Conservation (phyloP, 2,797 vertebrate genomes). For the Sylvilagus floridanus region DNA sequence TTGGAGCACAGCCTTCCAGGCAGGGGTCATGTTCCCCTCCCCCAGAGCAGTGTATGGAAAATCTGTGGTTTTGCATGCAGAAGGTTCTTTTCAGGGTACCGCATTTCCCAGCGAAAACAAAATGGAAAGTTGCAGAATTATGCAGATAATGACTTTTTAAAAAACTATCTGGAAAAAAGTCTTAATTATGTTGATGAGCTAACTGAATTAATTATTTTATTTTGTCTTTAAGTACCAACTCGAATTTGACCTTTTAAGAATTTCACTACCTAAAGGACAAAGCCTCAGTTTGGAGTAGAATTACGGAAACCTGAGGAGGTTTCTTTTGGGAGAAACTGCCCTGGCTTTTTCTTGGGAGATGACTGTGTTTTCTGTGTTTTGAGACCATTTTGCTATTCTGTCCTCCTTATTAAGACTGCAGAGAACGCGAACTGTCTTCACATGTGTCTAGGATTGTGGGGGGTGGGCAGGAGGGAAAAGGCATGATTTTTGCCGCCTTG, state of each 20-base stretch:
- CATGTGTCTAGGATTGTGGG: slow-evolving; percentile 21
- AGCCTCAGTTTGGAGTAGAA: neutral
- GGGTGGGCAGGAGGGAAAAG: neutral
- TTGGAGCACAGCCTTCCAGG: slow-evolving; percentile 60
- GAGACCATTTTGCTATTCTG: neutral
- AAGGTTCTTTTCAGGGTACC: slow-evolving; percentile 63
- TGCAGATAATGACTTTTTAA: slow-evolving; percentile 45
- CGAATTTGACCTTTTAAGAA: slow-evolving; percentile 52
- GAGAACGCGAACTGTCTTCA: neutral
- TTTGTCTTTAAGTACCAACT: slow-evolving; percentile 65
- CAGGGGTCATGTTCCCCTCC: slow-evolving; percentile 31
- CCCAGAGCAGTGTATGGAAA: slow-evolving; percentile 57
- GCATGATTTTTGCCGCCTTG: neutral
- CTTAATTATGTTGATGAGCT: slow-evolving; percentile 55
- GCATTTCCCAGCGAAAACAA: slow-evolving; percentile 61
- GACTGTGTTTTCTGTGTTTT: neutral
- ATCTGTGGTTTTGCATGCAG: slow-evolving; percentile 69
- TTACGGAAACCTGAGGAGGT: neutral
- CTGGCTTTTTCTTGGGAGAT: neutral
- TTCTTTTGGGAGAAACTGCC: neutral
- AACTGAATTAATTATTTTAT: slow-evolving; percentile 64
- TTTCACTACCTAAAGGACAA: slow-evolving; percentile 47
- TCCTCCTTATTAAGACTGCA: slow-evolving; percentile 34
- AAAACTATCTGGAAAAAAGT: neutral
- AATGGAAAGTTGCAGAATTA: slow-evolving; percentile 54